phyloP scores from a whole-genome alignment of 2,113 vertebrate genomes.

The Atherinomorus stipes region DNA sequence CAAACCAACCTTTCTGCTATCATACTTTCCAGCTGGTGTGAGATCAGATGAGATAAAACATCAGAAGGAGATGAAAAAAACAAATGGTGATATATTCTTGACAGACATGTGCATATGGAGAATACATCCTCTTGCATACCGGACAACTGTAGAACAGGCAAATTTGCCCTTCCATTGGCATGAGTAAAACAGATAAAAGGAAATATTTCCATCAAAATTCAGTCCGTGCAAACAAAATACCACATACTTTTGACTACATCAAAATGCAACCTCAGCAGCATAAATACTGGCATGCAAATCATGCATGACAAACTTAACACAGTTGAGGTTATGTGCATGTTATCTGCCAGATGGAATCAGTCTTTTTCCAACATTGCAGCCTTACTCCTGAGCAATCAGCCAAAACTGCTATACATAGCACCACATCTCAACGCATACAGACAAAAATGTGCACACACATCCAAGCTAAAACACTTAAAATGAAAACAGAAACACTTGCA shows the following conservation, averaged over 20 bases:
- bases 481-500: neutral
- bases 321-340: constrained; percentile 32
- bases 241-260: neutral
- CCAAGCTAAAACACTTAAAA: neutral
- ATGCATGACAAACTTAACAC: constrained; percentile 22
- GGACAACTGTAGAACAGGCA: constrained; percentile 16
- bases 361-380: constrained; percentile 24
- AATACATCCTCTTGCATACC: neutral
- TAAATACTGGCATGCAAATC: constrained; percentile 19
- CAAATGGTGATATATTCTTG: neutral
- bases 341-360: constrained; percentile 45
- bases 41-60: neutral
- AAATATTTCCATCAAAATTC: neutral
- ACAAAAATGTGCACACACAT: neutral
- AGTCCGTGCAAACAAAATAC: neutral
- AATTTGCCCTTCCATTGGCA: constrained; percentile 1
- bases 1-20: neutral
- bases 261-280: constrained; percentile 1
- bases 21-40: neutral
- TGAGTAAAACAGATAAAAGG: neutral
- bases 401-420: constrained; percentile 19
- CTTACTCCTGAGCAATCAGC: constrained; percentile 20
- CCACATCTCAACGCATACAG: neutral
- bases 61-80: neutral
- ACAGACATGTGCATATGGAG: constrained; percentile 7